These are phyloP conservation scores for Rhyacichthys aspro DNA, from an alignment of 2,797 vertebrate genomes.

Conservation along the genomic window DNA sequence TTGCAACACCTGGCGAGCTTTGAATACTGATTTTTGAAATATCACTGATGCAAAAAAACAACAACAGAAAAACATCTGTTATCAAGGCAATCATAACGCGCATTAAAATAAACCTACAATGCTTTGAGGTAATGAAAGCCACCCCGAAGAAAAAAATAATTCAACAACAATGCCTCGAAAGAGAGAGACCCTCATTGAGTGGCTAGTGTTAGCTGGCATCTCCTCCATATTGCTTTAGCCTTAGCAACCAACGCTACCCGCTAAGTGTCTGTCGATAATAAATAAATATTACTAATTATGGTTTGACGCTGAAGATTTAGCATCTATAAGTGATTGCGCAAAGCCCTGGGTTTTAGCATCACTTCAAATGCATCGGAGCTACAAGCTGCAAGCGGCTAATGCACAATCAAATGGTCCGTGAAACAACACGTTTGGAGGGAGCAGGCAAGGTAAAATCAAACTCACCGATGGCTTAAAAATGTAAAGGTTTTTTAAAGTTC, in stretches of 20 bases:
- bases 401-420: conserved; percentile 40
- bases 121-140: background rate
- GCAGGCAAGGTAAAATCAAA: conserved; percentile 34
- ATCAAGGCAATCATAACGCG: background rate
- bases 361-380: conserved; percentile 15
- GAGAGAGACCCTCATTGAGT: conserved; percentile 10
- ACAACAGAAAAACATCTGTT: background rate
- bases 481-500: conserved; percentile 12
- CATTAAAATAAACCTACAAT: too few relatives aligned
- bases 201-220: conserved; percentile 23
- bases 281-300: background rate
- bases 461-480: conserved; percentile 65
- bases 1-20: conserved; percentile 50
- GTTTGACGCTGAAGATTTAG: background rate
- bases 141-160: background rate
- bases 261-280: background rate
- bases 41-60: background rate
- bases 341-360: background rate
- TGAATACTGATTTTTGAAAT: background rate
- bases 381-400: conserved; percentile 15
- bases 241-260: conserved; percentile 3
- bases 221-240: conserved; percentile 67
- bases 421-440: conserved; percentile 41
- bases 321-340: background rate
- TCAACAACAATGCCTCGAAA: conserved; percentile 47